Conservation (phyloP, 64 coral and sea anemone species). For the Montipora cactus region DNA sequence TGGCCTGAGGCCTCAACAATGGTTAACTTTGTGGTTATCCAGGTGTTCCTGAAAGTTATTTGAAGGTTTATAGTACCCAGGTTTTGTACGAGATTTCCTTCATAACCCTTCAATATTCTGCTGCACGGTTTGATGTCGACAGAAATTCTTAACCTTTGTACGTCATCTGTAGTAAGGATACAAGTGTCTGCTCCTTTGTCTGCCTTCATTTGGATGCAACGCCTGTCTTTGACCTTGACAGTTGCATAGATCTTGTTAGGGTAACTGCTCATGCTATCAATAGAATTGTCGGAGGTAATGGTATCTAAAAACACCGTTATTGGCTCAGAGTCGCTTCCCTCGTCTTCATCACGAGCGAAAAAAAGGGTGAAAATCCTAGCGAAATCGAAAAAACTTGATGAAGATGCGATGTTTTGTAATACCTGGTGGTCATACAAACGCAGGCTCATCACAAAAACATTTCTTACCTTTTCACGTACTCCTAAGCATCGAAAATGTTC, state of each 20-base stretch:
- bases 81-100: constrained; percentile 42
- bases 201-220: background rate
- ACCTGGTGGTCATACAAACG: too few relatives aligned
- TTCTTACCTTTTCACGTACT: too few relatives aligned
- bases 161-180: background rate
- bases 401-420: too few relatives aligned
- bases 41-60: constrained; percentile 39
- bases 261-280: constrained; percentile 34
- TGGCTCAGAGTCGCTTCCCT: background rate
- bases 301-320: constrained; percentile 1
- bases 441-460: too few relatives aligned
- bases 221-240: constrained; percentile 3
- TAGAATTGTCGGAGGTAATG: constrained; percentile 50
- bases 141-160: constrained; percentile 19
- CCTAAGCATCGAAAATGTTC: too few relatives aligned
- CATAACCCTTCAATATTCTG: constrained; percentile 49
- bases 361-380: too few relatives aligned
- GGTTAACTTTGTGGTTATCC: constrained; percentile 51
- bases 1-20: constrained; percentile 64
- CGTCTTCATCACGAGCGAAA: background rate
- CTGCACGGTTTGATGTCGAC: constrained; percentile 42
- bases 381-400: too few relatives aligned
- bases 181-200: background rate
- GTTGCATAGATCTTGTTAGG: constrained; percentile 56
- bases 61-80: constrained; percentile 23